Percentiles rank a stretch among this genome's conserved stretches.
Evolutionary conservation across 2,797 vertebrate genomes (phyloP).

Genomic region (Nyctalus aviator): DNA sequence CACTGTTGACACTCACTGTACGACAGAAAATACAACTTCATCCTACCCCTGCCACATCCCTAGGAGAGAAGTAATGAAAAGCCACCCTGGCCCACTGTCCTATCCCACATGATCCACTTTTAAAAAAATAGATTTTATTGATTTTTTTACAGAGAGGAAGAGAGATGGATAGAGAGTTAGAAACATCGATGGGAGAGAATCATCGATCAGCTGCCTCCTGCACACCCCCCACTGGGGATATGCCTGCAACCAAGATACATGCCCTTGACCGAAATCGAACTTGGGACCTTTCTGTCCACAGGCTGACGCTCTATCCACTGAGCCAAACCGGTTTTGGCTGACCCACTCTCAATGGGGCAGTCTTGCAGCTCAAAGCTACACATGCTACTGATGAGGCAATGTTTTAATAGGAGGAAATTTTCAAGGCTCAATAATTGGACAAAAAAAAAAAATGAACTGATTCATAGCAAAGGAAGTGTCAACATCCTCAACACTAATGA

Average conservation of each 20-base stretch:
- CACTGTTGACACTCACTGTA: neutral
- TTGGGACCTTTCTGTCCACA: no score
- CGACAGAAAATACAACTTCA: neutral
- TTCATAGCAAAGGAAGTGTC: neutral
- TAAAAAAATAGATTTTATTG: no score
- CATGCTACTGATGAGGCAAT: no score
- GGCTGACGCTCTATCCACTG: no score
- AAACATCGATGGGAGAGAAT: no score
- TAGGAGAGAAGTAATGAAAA: neutral
- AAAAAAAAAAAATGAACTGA: neutral
- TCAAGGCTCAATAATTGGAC: neutral
- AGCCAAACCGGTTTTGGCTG: no score
- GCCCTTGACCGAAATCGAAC: no score
- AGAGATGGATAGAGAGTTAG: no score
- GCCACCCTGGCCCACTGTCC: neutral
- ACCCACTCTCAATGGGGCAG: fast-evolving
- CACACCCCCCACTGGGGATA: no score
- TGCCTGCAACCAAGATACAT: no score
- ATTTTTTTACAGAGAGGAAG: no score
- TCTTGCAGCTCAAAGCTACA: neutral
- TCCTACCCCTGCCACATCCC: neutral
- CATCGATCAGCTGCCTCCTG: no score
- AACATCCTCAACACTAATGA: neutral
- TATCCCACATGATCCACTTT: neutral
- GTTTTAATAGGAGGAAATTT: neutral